Evolutionary conservation across 2,888 invertebrate species (phyloP).

Genomic region (Temnothorax rugatulus): DNA sequence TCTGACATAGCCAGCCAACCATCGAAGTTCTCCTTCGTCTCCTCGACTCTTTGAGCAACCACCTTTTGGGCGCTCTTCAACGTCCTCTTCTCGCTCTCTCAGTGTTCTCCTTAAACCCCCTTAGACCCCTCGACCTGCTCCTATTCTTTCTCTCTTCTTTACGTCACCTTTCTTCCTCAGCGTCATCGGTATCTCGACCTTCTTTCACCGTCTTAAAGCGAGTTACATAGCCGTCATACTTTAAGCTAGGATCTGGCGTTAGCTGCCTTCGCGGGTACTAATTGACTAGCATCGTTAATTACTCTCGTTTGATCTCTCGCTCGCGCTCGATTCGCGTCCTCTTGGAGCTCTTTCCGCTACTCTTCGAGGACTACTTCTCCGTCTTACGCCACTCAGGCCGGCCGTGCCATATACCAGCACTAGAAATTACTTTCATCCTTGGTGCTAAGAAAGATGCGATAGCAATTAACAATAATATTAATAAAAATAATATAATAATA

Average conservation of each 20-base stretch:
- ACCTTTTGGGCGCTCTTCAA: constrained; percentile 49
- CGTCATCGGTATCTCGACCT: constrained; percentile 48
- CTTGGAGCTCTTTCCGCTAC: neutral
- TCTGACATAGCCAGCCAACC: constrained; percentile 11
- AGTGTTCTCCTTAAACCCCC: constrained; percentile 40
- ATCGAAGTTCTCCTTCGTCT: constrained; percentile 36
- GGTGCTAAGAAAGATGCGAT: constrained; percentile 4
- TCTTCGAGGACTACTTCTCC: neutral
- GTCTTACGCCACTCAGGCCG: neutral
- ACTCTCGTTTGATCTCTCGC: constrained; percentile 78
- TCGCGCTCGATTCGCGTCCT: constrained; percentile 58
- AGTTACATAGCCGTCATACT: constrained; percentile 48
- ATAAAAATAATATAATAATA: constrained; percentile 50
- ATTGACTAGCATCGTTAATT: constrained; percentile 86
- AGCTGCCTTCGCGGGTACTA: constrained; percentile 80
- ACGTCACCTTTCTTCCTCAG: constrained; percentile 14
- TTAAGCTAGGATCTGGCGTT: constrained; percentile 67
- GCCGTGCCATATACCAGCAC: neutral
- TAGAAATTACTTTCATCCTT: constrained; percentile 23
- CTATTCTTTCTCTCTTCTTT: neutral
- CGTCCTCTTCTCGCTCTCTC: constrained; percentile 35
- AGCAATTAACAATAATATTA: constrained; percentile 43
- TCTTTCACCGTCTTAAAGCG: constrained; percentile 50
- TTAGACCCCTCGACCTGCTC: constrained; percentile 19
- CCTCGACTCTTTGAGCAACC: constrained; percentile 50